Conservation (phyloP, 2,113 vertebrate genomes). For the Lichenostomus cassidix region DNA sequence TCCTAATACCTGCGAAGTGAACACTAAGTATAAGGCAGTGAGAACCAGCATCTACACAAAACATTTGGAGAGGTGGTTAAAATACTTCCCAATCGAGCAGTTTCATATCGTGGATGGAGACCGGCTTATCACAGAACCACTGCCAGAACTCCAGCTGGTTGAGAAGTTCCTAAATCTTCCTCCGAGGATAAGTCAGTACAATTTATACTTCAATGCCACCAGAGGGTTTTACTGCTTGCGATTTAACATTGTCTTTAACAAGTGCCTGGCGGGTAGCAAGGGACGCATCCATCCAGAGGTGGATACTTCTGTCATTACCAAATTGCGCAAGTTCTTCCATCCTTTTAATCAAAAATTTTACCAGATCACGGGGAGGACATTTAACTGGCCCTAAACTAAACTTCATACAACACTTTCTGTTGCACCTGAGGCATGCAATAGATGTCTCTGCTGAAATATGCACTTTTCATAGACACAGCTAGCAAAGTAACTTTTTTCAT, state of each 20-base stretch:
- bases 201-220: slow-evolving; percentile 96
- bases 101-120: slow-evolving; percentile 95
- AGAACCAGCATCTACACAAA: slow-evolving; percentile 97
- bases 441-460: slow-evolving; percentile 73
- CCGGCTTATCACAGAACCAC: slow-evolving; percentile 90
- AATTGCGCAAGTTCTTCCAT: slow-evolving; percentile 94
- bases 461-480: slow-evolving; percentile 77
- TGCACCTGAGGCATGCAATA: slow-evolving; percentile 64
- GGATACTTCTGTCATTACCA: slow-evolving; percentile 87
- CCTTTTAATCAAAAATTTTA: slow-evolving; percentile 98
- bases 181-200: slow-evolving; percentile 90
- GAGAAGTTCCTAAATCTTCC: slow-evolving; percentile 94
- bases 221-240: slow-evolving; percentile 96
- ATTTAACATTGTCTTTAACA: slow-evolving; percentile 94
- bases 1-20: slow-evolving; percentile 88
- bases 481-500: slow-evolving; percentile 67
- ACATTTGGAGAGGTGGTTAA: slow-evolving; percentile 94
- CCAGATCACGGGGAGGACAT: slow-evolving; percentile 94
- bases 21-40: slow-evolving; percentile 96
- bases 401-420: slow-evolving; percentile 70
- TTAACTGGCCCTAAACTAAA: slow-evolving; percentile 88
- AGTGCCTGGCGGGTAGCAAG: slow-evolving; percentile 98
- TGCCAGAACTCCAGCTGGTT: slow-evolving; percentile 92
- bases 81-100: slow-evolving; percentile 93
- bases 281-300: slow-evolving; percentile 94